A percentile compares a stretch with the other conserved stretches of the same genome.
Evolutionary conservation across 2,888 invertebrate species (phyloP).

Genomic region (Odontomyia ornata): DNA sequence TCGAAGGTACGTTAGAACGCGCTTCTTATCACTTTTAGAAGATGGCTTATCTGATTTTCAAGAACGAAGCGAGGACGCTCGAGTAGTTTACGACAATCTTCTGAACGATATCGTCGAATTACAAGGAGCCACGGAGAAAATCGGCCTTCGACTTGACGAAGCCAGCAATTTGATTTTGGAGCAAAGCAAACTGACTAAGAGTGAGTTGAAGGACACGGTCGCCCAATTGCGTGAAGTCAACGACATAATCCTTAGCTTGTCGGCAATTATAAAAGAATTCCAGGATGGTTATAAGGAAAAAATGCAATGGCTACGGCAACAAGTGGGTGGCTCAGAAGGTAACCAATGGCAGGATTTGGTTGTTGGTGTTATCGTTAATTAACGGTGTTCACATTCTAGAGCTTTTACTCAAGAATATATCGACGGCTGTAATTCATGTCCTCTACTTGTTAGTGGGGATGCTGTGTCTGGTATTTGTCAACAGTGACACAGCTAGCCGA

Average conservation of each 20-base stretch:
- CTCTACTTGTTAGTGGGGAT: conserved; percentile 47
- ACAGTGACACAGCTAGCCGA: conserved; percentile 41
- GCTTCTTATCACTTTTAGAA: no score
- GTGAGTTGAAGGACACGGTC: conserved; percentile 66
- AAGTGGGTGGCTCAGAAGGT: conserved; percentile 45
- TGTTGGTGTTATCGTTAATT: neutral
- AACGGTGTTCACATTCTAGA: conserved; percentile 38
- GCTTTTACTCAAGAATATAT: conserved; percentile 18
- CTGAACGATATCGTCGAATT: conserved; percentile 67
- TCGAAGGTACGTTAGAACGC: no score
- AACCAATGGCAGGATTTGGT: neutral
- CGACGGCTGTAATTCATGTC: conserved; percentile 38
- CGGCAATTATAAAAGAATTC: conserved; percentile 28
- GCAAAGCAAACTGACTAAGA: conserved; percentile 65
- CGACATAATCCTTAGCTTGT: conserved; percentile 63
- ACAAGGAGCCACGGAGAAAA: conserved; percentile 65
- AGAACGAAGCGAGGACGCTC: conserved; percentile 65
- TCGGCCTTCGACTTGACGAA: conserved; percentile 53
- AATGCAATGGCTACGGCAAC: conserved; percentile 32
- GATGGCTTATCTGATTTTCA: conserved; percentile 57
- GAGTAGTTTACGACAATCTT: conserved; percentile 67
- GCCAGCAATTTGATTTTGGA: conserved; percentile 29
- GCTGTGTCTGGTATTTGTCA: conserved; percentile 48
- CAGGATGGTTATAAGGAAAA: conserved; percentile 36
- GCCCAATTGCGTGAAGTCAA: conserved; percentile 67